Evolutionary conservation across 2,888 invertebrate genomes (phyloP).

Genomic region (Amiota mariae): DNA sequence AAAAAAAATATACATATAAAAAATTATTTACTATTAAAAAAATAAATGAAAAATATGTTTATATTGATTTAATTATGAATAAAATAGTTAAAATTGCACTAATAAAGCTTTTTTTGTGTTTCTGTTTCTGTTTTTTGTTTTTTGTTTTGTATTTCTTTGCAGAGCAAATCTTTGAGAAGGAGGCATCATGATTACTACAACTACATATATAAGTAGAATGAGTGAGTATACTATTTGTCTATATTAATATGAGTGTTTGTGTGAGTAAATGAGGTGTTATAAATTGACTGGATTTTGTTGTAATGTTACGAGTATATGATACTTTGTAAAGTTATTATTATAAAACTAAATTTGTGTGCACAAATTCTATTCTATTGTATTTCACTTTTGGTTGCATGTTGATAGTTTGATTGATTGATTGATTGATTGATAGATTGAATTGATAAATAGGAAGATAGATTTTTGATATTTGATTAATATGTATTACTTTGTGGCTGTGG

Average conservation of each 20-base stretch:
- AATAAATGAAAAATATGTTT: constrained; percentile 40
- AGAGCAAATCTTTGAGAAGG: no score
- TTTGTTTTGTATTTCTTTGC: constrained; percentile 36
- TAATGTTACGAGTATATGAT: not conserved
- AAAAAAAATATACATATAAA: constrained; percentile 41
- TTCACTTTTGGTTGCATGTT: not conserved
- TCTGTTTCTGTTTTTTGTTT: constrained; percentile 33
- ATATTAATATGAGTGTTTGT: no score
- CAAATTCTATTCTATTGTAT: not conserved
- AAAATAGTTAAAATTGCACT: constrained; percentile 59
- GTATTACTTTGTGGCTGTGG: constrained; percentile 74
- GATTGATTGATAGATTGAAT: not conserved
- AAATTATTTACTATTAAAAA: not conserved
- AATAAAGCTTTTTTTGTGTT: constrained; percentile 61
- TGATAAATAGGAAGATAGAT: constrained; percentile 18
- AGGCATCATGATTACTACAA: no score
- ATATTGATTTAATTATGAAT: constrained; percentile 29
- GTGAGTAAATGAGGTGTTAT: no score
- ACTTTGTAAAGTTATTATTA: no score
- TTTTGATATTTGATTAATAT: constrained; percentile 38
- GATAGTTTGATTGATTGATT: not conserved
- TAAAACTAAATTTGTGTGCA: constrained; percentile 3
- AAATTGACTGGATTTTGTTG: no score
- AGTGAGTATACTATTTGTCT: no score
- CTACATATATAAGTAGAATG: no score